Conservation (phyloP, 2,888 invertebrate genomes). For the Leucophenga montana region DNA sequence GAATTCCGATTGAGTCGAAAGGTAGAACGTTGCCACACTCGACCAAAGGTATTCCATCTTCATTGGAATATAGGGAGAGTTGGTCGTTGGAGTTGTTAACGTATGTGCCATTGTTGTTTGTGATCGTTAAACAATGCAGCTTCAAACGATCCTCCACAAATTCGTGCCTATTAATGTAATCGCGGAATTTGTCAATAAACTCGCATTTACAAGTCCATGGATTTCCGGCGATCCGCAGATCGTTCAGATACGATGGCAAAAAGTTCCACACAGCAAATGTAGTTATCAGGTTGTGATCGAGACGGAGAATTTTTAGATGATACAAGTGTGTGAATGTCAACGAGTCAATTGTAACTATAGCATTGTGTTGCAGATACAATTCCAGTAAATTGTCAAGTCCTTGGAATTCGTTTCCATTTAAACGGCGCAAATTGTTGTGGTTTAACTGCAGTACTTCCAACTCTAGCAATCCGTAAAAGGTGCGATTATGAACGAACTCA, state of each 20-base stretch:
- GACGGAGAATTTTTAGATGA: conserved; percentile 86
- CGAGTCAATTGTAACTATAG: conserved; percentile 86
- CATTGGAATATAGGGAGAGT: conserved; percentile 59
- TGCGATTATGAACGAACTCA: conserved; percentile 88
- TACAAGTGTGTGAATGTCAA: conserved; percentile 87
- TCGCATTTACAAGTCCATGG: conserved; percentile 92
- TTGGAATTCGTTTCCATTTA: conserved; percentile 88
- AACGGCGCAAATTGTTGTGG: conserved; percentile 85
- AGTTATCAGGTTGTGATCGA: conserved; percentile 88
- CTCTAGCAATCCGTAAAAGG: conserved; percentile 89
- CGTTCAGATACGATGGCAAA: conserved; percentile 78
- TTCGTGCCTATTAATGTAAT: conserved; percentile 85
- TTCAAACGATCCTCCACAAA: conserved; percentile 84
- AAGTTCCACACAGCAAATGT: conserved; percentile 87
- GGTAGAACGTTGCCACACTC: conserved; percentile 62
- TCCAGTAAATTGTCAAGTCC: conserved; percentile 88
- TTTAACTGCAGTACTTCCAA: conserved; percentile 88
- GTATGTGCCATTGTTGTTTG: conserved; percentile 56
- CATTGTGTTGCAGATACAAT: conserved; percentile 89
- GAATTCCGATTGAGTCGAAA: conserved; percentile 46
- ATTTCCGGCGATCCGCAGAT: conserved; percentile 84
- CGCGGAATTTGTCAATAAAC: conserved; percentile 84
- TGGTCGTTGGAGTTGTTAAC: conserved; percentile 50
- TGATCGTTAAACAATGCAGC: conserved; percentile 79
- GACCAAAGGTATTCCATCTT: conserved; percentile 57